Evolutionary conservation across 2,113 vertebrate species (phyloP).

Genomic region (Tretioscincus oriximinensis): DNA sequence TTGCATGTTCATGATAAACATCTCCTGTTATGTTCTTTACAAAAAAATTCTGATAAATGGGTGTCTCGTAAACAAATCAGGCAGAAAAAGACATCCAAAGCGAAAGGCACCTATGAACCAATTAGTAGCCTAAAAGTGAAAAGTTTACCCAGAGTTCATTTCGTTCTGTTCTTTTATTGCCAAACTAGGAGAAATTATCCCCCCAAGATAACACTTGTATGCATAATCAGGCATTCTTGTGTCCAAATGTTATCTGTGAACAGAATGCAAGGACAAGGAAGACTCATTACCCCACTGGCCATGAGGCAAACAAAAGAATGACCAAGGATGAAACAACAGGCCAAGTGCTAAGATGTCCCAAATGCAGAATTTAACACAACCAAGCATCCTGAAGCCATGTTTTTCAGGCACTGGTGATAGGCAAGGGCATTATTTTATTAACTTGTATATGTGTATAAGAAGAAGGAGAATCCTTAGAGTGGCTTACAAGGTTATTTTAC

Average conservation of each 20-base stretch:
- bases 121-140: not conserved
- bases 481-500: too few relatives aligned
- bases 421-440: not conserved
- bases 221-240: not conserved
- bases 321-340: not conserved
- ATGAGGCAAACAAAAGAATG: not conserved
- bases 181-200: not conserved
- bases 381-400: not conserved
- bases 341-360: not conserved
- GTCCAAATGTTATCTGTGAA: not conserved
- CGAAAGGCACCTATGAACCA: not conserved
- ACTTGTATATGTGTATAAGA: too few relatives aligned
- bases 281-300: not conserved
- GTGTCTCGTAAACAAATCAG: not conserved
- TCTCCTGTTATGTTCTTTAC: too few relatives aligned
- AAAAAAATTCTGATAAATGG: too few relatives aligned
- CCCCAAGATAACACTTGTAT: not conserved
- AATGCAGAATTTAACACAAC: not conserved
- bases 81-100: too few relatives aligned
- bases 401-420: not conserved
- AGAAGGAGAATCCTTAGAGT: too few relatives aligned
- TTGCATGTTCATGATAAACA: too few relatives aligned
- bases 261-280: constrained; percentile 7
- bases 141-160: not conserved
- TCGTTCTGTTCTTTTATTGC: not conserved